These are phyloP conservation scores for Dryoscopus gambensis DNA, from an alignment of 2,113 vertebrate genomes.

Conservation along the genomic window DNA sequence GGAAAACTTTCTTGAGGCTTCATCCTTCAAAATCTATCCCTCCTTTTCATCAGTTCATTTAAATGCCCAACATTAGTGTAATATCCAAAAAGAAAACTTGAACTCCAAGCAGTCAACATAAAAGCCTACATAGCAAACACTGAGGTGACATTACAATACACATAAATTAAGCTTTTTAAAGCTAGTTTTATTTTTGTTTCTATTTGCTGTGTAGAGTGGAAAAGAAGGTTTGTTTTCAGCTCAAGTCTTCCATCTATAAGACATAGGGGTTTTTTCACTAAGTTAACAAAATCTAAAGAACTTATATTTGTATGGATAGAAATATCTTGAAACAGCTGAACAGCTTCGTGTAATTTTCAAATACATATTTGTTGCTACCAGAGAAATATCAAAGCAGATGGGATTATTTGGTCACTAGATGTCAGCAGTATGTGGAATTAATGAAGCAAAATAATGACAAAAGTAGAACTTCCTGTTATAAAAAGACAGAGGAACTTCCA, in stretches of 20 bases:
- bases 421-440: constrained; percentile 8
- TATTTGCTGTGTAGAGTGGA: neutral
- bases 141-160: neutral
- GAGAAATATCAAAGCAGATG: neutral
- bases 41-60: neutral
- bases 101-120: neutral
- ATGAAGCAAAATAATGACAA: neutral
- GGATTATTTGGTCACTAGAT: constrained; percentile 8
- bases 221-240: neutral
- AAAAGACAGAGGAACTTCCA: neutral
- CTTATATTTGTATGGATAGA: neutral
- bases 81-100: neutral
- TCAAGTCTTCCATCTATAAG: neutral
- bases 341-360: neutral
- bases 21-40: neutral
- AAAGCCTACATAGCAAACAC: neutral
- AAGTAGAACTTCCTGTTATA: neutral
- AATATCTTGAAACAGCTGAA: neutral
- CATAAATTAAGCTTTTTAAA: neutral
- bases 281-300: neutral
- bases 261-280: neutral
- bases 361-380: neutral
- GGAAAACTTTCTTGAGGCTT: neutral
- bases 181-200: neutral
- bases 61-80: neutral